Conservation (phyloP, 1,140 invertebrate genomes). For the Mactra quadrangularis region DNA sequence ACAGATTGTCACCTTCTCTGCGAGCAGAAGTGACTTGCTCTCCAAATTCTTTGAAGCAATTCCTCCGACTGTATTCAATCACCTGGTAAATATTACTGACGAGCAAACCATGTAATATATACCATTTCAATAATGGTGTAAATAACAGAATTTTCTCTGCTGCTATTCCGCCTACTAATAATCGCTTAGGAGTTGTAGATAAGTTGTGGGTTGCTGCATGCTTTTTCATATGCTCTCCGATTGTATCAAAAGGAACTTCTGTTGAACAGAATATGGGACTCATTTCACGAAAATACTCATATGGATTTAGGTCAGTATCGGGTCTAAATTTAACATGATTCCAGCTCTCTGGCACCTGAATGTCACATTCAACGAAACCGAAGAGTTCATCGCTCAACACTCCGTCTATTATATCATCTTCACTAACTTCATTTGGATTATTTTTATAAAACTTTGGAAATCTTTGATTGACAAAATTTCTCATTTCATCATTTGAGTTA, state of each 20-base stretch:
- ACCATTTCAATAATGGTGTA: conserved; percentile 56
- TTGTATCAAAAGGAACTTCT: conserved; percentile 34
- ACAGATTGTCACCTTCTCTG: conserved; percentile 48
- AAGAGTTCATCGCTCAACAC: conserved; percentile 39
- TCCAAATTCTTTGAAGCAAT: conserved; percentile 51
- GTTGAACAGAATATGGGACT: conserved; percentile 37
- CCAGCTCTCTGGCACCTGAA: conserved; percentile 39
- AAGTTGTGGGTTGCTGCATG: conserved; percentile 16
- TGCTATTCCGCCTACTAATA: conserved; percentile 37
- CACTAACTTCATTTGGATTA: too few species aligned
- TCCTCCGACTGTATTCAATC: conserved; percentile 27
- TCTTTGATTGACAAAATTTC: not conserved
- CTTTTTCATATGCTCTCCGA: conserved; percentile 51
- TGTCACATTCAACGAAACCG: conserved; percentile 60
- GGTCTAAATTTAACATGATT: too few species aligned
- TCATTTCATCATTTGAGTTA: not conserved
- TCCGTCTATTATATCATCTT: conserved; percentile 17
- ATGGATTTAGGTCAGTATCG: not conserved
- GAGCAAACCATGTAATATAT: conserved; percentile 46
- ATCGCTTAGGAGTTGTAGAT: conserved; percentile 13
- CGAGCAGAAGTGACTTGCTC: conserved; percentile 40
- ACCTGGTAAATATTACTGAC: conserved; percentile 50
- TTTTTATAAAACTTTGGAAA: conserved; percentile 5
- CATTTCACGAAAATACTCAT: not conserved
- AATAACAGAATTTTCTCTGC: conserved; percentile 42